Base-by-base conservation (phyloP, 1,140 invertebrate species). In the Ganaspis sp. region DNA sequence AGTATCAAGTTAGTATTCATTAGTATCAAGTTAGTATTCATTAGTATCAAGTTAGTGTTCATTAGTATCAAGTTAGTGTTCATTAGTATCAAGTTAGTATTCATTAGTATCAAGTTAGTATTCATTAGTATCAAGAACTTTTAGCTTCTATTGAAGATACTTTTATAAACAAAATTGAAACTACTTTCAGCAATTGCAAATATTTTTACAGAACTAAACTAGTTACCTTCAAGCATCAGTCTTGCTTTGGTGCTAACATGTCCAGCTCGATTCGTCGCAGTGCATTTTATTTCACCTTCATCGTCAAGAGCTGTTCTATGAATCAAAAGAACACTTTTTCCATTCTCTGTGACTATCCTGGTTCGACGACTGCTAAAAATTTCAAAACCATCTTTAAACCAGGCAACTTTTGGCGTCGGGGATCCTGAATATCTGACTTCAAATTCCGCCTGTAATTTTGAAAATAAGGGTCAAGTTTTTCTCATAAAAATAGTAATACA, bases 351-450 rank as follows among this genome's bases (percentile, higher is more conserved):
- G 0, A 94, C 90, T 76, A 97, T 95, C 80, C 94, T 94, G 1
- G 95, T 96, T 79, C 96, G 92, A 75, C 95, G 91, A 85, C 95
- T 96, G 85, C 95, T 96, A 85, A 96, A 96, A 73, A 96, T 95
- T 88, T 96, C 96, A 81, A 95, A 95, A 38, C 95, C 95, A 87
- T 97, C 96, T 88, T 97, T 97, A 89, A 95, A 98, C 98, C 98
- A 99, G n/a, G 94, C 94, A 23, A 99, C 94, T 82, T 95, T 95
- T 1, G 98, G 97, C 6, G 93, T 88, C 0, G 98, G 98, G 34
- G 94, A 93, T 1, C 98, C 98, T 11, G 93, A 91, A 76, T 97
- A 96, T 77, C 95, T 93, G 0, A 97, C 97, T 42, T 93, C 93
- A 83, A 98, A 96, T 86, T 97, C 95, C 4, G 95, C 94, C 92